A percentile compares a stretch with the other conserved stretches of the same genome.
Evolutionary conservation across 30 jellyfish, hydroid and myxozoan species (phyloP).

Genomic region (Chrysaora quinquecirrha): DNA sequence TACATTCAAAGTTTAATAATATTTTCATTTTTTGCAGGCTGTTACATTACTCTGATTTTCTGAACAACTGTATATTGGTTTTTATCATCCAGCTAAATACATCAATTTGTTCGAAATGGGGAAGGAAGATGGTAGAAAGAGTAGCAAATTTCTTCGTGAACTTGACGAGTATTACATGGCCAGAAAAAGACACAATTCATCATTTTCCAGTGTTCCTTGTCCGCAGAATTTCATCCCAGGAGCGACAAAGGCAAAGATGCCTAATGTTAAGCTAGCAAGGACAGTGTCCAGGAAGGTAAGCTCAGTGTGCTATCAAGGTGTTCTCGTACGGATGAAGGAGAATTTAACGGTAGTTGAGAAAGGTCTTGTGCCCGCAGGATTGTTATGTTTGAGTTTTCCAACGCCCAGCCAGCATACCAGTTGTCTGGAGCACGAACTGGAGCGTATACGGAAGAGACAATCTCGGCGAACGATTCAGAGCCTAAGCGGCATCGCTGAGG

Average conservation of each 20-base stretch:
- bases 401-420: constrained; percentile 84
- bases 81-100: no score
- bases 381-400: constrained; percentile 65
- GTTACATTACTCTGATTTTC: no score
- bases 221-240: constrained; percentile 95
- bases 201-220: constrained; percentile 60
- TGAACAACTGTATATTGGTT: no score
- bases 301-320: constrained; percentile 77
- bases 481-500: not conserved
- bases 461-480: not conserved
- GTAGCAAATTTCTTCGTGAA: constrained; percentile 44
- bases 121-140: constrained; percentile 20
- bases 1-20: no score
- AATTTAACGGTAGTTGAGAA: constrained; percentile 61
- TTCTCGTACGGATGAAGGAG: constrained; percentile 54
- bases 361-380: constrained; percentile 74
- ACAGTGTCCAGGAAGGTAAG: constrained; percentile 54
- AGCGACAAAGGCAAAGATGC: constrained; percentile 53
- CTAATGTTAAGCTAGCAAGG: constrained; percentile 16
- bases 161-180: constrained; percentile 58
- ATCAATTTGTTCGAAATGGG: constrained; percentile 51
- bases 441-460: constrained; percentile 46
- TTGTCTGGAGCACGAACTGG: constrained; percentile 66
- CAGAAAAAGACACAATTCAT: constrained; percentile 25
- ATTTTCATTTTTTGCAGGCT: no score